Evolutionary conservation across 1,140 invertebrate species (phyloP).

Genomic region (Acromyrmex heyeri): DNA sequence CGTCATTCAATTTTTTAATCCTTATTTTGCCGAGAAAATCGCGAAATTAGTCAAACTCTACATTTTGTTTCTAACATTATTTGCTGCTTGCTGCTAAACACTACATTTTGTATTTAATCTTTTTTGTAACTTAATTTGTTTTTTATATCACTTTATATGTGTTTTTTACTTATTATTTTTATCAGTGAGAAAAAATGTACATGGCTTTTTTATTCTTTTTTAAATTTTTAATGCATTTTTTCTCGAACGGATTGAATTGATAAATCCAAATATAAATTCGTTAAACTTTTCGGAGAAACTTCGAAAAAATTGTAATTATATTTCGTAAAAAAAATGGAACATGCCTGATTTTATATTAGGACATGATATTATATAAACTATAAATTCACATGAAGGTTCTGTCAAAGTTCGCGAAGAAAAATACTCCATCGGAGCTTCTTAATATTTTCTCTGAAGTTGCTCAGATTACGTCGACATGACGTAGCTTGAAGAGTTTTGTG

Average conservation of each 20-base stretch:
- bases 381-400: background rate
- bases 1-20: background rate
- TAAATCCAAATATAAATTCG: background rate
- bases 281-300: background rate
- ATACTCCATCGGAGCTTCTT: background rate
- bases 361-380: background rate
- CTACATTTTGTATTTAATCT: background rate
- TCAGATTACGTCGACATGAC: background rate
- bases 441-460: background rate
- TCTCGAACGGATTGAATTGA: background rate
- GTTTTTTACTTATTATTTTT: background rate
- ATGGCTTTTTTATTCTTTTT: background rate
- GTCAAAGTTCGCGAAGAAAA: background rate
- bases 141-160: conserved; percentile 12
- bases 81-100: background rate
- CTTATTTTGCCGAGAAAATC: background rate
- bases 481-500: background rate
- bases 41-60: conserved; percentile 17
- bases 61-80: background rate
- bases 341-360: background rate
- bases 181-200: background rate
- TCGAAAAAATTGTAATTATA: background rate
- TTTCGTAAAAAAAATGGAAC: background rate
- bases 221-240: background rate
- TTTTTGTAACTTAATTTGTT: background rate